Evolutionary conservation across 2,113 vertebrate species (phyloP).

Genomic region (Jaculus jaculus): DNA sequence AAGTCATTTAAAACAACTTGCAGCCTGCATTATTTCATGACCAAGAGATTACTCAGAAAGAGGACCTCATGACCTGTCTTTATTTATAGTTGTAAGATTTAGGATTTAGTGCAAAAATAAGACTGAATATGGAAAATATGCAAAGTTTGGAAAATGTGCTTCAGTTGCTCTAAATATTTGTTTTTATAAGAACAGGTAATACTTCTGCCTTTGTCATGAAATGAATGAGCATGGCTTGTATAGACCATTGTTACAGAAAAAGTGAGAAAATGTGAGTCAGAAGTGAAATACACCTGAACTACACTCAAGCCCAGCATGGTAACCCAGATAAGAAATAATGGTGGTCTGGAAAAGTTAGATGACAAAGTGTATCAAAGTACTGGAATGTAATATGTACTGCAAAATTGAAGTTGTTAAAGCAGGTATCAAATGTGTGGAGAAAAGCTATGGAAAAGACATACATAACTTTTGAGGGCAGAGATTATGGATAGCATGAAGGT

Average conservation of each 20-base stretch:
- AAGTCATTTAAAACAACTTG: neutral
- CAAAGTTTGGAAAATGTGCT: neutral
- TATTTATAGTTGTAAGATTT: neutral
- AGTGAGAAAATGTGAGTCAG: neutral
- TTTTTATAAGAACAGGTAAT: neutral
- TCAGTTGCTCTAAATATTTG: neutral
- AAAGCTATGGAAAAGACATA: neutral
- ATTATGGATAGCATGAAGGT: neutral
- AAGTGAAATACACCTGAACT: neutral
- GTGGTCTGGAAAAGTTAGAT: neutral
- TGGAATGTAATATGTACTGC: neutral
- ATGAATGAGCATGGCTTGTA: neutral
- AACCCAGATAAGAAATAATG: no score
- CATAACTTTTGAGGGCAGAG: neutral
- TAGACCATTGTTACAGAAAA: neutral
- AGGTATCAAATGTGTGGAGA: neutral
- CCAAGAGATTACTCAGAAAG: neutral
- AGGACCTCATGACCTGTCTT: neutral
- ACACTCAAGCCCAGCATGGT: neutral
- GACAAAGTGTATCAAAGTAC: neutral
- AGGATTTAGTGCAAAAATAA: neutral
- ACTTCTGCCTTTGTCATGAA: neutral
- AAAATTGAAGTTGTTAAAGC: neutral
- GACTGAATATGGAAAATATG: neutral
- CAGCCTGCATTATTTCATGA: neutral